phyloP scores from a whole-genome alignment of 2,888 invertebrate species.

The Mythimna vitellina region DNA sequence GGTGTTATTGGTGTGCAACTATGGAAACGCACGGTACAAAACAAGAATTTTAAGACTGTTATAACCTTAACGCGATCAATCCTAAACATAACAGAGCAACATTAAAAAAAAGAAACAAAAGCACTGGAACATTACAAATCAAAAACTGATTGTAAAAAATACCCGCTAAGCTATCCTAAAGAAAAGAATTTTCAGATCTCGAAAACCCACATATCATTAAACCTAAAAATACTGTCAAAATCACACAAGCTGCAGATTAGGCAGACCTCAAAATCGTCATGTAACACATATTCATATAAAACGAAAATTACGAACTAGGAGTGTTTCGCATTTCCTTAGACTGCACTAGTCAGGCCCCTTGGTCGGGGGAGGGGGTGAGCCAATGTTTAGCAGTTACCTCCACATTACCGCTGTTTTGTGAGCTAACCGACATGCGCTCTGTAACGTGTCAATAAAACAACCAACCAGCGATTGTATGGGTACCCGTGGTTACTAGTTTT shows the following conservation, averaged over 20 bases:
- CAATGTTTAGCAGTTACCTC: constrained; percentile 59
- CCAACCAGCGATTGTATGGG: constrained; percentile 19
- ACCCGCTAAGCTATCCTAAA: neutral
- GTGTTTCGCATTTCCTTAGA: neutral
- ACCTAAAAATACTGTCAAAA: neutral
- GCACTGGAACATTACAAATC: too few relatives aligned
- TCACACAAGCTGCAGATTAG: neutral
- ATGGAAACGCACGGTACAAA: neutral
- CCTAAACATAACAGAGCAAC: too few relatives aligned
- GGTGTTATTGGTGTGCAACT: neutral
- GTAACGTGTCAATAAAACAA: constrained; percentile 55
- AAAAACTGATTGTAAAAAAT: neutral
- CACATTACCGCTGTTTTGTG: constrained; percentile 57
- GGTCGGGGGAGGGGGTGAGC: constrained; percentile 51
- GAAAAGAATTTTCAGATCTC: neutral
- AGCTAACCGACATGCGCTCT: constrained; percentile 52
- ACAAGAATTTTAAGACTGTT: neutral
- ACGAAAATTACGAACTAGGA: neutral
- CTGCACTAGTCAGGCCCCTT: constrained; percentile 58
- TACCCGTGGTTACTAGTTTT: constrained; percentile 2
- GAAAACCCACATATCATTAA: neutral
- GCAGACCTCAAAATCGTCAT: neutral
- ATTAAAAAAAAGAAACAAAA: too few relatives aligned
- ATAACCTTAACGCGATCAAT: neutral
- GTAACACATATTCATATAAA: neutral